phyloP scores from a whole-genome alignment of 2,797 vertebrate species.

The Urosaurus nigricauda region DNA sequence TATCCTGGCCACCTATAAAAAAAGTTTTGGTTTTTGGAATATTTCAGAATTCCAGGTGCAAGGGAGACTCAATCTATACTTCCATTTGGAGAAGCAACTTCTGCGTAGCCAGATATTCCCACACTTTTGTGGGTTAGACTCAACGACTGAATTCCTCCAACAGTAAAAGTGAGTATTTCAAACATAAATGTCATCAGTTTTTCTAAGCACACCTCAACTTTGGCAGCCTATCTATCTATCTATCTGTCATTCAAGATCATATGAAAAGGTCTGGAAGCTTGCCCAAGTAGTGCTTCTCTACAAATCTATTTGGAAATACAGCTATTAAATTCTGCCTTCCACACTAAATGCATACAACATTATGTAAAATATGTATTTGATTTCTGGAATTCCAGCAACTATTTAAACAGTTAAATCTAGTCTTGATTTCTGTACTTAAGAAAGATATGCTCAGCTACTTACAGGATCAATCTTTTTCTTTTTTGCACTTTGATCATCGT shows the following conservation, averaged over 20 bases:
- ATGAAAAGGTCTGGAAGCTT: background rate
- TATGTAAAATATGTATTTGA: background rate
- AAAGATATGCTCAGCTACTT: slow-evolving; percentile 63
- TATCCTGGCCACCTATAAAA: too few relatives aligned
- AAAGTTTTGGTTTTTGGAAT: too few relatives aligned
- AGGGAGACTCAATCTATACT: too few relatives aligned
- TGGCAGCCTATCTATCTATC: background rate
- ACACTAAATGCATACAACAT: background rate
- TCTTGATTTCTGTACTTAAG: background rate
- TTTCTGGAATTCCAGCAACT: background rate
- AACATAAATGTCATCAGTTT: background rate
- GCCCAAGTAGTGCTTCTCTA: background rate
- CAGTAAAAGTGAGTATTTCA: background rate
- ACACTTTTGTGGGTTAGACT: background rate
- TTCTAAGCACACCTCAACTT: background rate
- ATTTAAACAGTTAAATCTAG: background rate
- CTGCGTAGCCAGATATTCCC: background rate
- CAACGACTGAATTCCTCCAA: background rate
- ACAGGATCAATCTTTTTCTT: slow-evolving; percentile 74
- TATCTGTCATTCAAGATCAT: background rate
- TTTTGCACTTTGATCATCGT: slow-evolving; percentile 77
- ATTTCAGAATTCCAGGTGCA: too few relatives aligned
- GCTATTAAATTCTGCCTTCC: background rate
- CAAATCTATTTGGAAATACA: too few relatives aligned
- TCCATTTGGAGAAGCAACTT: background rate